A percentile compares a stretch with the other conserved stretches of the same genome.
phyloP scores from a whole-genome alignment of 2,113 vertebrate genomes.

The Pollimyrus isidori region DNA sequence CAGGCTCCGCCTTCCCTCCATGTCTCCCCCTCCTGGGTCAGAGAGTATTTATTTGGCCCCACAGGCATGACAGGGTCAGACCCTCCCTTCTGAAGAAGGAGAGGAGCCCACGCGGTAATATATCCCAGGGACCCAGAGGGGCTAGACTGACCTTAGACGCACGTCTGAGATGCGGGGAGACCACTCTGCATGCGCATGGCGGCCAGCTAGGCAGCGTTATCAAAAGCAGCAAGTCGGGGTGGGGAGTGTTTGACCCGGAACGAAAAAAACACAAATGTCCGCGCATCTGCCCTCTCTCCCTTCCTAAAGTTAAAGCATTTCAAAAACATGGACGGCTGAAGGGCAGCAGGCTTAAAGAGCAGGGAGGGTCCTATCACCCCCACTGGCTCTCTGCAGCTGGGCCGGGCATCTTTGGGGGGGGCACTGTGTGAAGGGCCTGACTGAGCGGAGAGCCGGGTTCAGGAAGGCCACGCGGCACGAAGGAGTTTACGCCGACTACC shows the following conservation, averaged over 20 bases:
- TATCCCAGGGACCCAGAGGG: constrained; percentile 41
- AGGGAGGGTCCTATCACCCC: background rate
- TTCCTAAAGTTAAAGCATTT: constrained; percentile 49
- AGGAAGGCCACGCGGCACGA: background rate
- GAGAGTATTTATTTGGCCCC: constrained; percentile 37
- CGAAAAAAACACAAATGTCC: background rate
- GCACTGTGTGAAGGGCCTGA: background rate
- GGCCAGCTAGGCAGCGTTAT: constrained; percentile 31
- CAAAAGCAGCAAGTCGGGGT: background rate
- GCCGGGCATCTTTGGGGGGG: background rate
- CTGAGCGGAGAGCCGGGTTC: background rate
- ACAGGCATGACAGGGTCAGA: constrained; percentile 47
- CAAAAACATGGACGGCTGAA: constrained; percentile 46
- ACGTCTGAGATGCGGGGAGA: constrained; percentile 47
- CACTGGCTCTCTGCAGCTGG: background rate
- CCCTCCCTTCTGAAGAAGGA: constrained; percentile 46
- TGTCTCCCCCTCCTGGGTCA: constrained; percentile 27
- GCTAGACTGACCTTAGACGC: constrained; percentile 51
- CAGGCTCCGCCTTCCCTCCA: background rate
- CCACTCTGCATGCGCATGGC: constrained; percentile 1
- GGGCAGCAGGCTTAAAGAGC: constrained; percentile 37
- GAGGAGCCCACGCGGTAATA: constrained; percentile 41
- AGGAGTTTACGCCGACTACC: background rate
- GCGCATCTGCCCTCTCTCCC: constrained; percentile 37
- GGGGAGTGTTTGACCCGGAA: background rate